A percentile compares a stretch with the other conserved stretches of the same genome.
phyloP scores from a whole-genome alignment of 2,888 invertebrate species.

The Chouioia cunea region DNA sequence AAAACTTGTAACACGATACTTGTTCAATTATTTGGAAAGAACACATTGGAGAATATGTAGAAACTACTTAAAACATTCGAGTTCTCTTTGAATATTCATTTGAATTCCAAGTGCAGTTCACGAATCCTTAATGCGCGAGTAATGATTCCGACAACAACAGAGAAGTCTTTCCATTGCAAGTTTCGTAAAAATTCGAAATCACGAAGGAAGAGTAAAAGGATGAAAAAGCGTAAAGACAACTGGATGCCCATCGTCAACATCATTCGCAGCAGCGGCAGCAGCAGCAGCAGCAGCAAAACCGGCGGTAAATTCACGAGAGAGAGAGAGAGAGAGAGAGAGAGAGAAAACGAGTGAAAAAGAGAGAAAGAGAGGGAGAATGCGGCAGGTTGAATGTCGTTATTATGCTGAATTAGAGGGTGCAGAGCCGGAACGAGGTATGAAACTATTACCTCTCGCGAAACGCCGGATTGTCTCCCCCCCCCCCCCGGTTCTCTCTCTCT shows the following conservation, averaged over 20 bases:
- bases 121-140: too few species aligned
- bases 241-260: constrained; percentile 34
- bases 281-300: constrained; percentile 35
- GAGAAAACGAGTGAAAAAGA: constrained; percentile 45
- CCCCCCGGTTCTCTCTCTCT: constrained; percentile 10
- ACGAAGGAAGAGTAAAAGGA: constrained; percentile 5
- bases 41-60: too few species aligned
- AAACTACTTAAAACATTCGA: too few species aligned
- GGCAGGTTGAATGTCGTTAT: constrained; percentile 68
- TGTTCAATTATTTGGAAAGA: too few species aligned
- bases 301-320: constrained; percentile 32
- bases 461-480: constrained; percentile 50
- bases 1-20: not conserved
- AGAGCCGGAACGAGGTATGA: constrained; percentile 68
- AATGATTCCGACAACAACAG: too few species aligned
- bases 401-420: constrained; percentile 68
- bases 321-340: constrained; percentile 23
- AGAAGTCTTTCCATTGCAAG: too few species aligned
- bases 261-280: constrained; percentile 40
- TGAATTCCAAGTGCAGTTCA: too few species aligned
- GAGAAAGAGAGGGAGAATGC: constrained; percentile 58
- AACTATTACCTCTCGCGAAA: constrained; percentile 67
- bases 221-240: not conserved
- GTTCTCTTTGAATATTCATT: too few species aligned
- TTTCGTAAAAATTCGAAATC: not conserved